These are phyloP conservation scores for Drosophila paramelanica DNA, from an alignment of 2,888 invertebrate species.

Conservation along the genomic window DNA sequence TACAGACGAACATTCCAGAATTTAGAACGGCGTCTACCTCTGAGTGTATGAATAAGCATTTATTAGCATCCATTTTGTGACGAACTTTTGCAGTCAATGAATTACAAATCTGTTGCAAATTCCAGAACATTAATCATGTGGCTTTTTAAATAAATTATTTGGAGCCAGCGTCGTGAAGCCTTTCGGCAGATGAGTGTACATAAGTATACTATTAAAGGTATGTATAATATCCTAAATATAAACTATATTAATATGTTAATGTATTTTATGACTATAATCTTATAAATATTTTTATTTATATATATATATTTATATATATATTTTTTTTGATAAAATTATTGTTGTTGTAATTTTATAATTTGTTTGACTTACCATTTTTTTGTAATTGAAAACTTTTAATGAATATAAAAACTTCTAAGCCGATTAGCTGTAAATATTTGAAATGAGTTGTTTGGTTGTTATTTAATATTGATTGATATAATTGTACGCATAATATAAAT, in stretches of 20 bases:
- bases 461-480: slow-evolving; percentile 41
- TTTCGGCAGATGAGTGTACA: too few species aligned
- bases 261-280: too few species aligned
- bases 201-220: too few species aligned
- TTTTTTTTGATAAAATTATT: neutral
- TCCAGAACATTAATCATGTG: slow-evolving; percentile 19
- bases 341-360: neutral
- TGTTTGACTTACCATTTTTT: slow-evolving; percentile 53
- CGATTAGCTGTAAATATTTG: slow-evolving; percentile 52
- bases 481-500: slow-evolving; percentile 35
- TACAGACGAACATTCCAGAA: neutral
- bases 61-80: slow-evolving; percentile 5
- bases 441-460: slow-evolving; percentile 32
- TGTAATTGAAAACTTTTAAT: slow-evolving; percentile 50
- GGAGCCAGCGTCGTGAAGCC: neutral
- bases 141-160: neutral
- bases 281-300: too few species aligned
- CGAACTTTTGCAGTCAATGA: slow-evolving; percentile 13
- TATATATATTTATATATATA: too few species aligned
- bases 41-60: slow-evolving; percentile 6
- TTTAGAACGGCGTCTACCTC: neutral
- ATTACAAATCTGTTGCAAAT: slow-evolving; percentile 7
- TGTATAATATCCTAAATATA: too few species aligned
- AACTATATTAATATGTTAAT: too few species aligned
- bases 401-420: slow-evolving; percentile 50